A percentile compares a stretch with the other conserved stretches of the same genome.
These are phyloP conservation scores for Marisa cornuarietis DNA, from an alignment of 1,140 invertebrate species.

Conservation along the genomic window DNA sequence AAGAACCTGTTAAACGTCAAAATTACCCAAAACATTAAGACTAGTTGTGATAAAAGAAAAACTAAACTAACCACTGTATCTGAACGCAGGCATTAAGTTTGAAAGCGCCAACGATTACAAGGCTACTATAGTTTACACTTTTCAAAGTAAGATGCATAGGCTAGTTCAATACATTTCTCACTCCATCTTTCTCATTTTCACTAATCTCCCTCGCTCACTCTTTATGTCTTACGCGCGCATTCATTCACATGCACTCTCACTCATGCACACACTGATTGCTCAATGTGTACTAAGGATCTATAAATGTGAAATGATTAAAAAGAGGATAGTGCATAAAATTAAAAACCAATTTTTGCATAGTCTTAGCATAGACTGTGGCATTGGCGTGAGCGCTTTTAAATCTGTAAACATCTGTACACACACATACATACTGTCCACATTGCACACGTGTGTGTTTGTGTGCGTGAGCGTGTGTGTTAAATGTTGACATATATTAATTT, in stretches of 20 bases:
- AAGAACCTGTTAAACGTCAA: no score
- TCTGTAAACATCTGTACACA: neutral
- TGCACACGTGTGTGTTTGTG: conserved; percentile 7
- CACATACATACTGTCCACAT: neutral
- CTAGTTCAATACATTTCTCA: neutral
- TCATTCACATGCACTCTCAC: conserved; percentile 6
- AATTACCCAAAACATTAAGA: no score
- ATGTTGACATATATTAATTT: no score
- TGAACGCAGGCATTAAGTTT: no score
- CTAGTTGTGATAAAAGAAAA: no score
- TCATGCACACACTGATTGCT: neutral
- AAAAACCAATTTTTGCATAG: neutral
- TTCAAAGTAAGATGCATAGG: neutral
- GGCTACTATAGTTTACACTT: neutral
- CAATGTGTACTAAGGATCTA: no score
- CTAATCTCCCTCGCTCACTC: conserved; percentile 3
- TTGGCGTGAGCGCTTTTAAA: no score
- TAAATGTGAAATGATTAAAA: neutral
- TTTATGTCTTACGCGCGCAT: no score
- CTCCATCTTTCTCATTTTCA: neutral
- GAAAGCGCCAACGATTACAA: neutral
- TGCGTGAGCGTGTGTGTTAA: neutral
- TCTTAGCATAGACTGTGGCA: neutral
- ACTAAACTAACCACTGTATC: no score
- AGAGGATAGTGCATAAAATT: neutral